phyloP scores from a whole-genome alignment of 2,888 invertebrate species.

The Xestia c-nigrum region DNA sequence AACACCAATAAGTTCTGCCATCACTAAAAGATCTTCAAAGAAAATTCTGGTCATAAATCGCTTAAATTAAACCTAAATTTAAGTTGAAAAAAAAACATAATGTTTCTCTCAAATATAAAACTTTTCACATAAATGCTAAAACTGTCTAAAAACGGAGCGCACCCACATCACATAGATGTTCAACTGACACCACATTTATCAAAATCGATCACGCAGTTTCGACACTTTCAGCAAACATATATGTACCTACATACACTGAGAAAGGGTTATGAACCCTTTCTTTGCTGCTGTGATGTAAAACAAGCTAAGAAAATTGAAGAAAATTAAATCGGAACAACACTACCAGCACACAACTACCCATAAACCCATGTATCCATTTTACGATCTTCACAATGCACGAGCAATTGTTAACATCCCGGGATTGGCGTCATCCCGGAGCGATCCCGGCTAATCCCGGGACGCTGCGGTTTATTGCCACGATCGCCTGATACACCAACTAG shows the following conservation, averaged over 20 bases:
- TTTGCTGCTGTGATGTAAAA: conserved; percentile 1
- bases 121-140: neutral
- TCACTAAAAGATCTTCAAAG: conserved; percentile 1
- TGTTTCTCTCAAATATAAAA: neutral
- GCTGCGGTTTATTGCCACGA: conserved; percentile 74
- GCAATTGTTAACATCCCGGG: conserved; percentile 77
- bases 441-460: conserved; percentile 74
- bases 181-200: conserved; percentile 44
- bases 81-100: neutral
- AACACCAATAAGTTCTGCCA: neutral
- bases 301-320: conserved; percentile 36
- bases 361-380: conserved; percentile 72
- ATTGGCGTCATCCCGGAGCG: conserved; percentile 67
- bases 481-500: conserved; percentile 68
- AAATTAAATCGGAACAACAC: conserved; percentile 27
- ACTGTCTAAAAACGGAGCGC: conserved; percentile 18
- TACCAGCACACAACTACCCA: conserved; percentile 58
- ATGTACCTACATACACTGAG: neutral
- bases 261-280: conserved; percentile 10
- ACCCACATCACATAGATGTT: conserved; percentile 41
- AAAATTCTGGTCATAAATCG: neutral
- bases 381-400: conserved; percentile 74
- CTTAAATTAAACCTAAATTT: neutral
- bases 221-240: conserved; percentile 24
- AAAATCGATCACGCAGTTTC: conserved; percentile 52